phyloP scores from a whole-genome alignment of 1,140 invertebrate genomes.

The Bactericera cockerelli region DNA sequence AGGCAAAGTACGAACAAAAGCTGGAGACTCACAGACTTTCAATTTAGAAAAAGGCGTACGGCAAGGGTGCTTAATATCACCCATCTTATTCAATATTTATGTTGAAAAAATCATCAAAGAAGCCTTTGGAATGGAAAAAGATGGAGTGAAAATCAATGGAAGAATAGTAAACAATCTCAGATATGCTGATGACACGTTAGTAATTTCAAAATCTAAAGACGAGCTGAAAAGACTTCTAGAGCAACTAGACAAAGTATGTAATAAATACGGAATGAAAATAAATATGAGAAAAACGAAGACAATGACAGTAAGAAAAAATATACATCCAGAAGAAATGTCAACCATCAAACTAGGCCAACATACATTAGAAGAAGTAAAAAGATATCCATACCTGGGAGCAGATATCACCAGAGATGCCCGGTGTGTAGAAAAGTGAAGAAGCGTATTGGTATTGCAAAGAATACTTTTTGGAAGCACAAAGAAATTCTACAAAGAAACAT shows the following conservation, averaged over 20 bases:
- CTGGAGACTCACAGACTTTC: too few species aligned
- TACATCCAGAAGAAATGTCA: too few species aligned
- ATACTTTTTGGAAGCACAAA: constrained; percentile 7
- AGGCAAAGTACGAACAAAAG: too few species aligned
- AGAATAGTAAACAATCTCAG: constrained; percentile 16
- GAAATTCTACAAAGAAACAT: not conserved
- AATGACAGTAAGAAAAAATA: too few species aligned
- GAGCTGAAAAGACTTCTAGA: constrained; percentile 4
- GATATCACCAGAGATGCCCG: too few species aligned
- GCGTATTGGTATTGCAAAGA: too few species aligned
- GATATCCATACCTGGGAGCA: too few species aligned
- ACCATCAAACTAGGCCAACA: too few species aligned
- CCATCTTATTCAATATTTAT: constrained; percentile 27
- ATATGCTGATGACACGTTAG: constrained; percentile 17
- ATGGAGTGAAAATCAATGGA: constrained; percentile 11
- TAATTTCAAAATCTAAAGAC: constrained; percentile 8
- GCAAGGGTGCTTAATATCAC: constrained; percentile 26
- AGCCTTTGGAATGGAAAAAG: constrained; percentile 11
- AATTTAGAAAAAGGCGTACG: constrained; percentile 18
- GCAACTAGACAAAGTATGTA: not conserved
- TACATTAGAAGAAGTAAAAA: too few species aligned
- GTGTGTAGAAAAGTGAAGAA: too few species aligned
- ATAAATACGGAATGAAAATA: constrained; percentile 10
- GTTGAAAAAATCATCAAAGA: constrained; percentile 16
- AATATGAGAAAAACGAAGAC: constrained; percentile 11